Base-by-base conservation (phyloP, 2,888 invertebrate species). In the Leucoma salicis region DNA sequence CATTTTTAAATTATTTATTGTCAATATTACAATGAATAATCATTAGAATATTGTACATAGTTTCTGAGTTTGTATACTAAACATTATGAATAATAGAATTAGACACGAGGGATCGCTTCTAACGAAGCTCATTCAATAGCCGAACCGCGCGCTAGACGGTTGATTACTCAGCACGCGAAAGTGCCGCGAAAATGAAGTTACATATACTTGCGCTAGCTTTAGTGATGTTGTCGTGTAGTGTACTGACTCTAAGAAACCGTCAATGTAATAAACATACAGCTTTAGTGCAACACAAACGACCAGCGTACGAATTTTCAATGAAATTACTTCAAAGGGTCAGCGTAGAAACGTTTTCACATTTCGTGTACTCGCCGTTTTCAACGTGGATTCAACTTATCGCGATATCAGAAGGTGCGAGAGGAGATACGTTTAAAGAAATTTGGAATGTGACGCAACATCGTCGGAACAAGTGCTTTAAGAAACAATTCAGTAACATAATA, bases 301-400 rank as follows among this genome's bases (percentile, higher is more conserved):
- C 81, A 0, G 70, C 70, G 0, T 82, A 80, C 45, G 69, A 78
- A 1, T 86, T 84, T 36, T 78, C 86, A 4, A 49, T 74, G 5
- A 57, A 53, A 16, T 57, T 84, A 25, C 44, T 84, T n/a, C 75
- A 78, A 21, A 67, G 77, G 39, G 77, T 82, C 0, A 49, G 71
- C 0, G 59, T 72, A 24, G 69, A 75, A 6, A 74, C 66, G 0
- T 59, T 66, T 2, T 66, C 63, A 0, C 83, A 86, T 51, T 86
- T 83, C 36, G 77, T 81, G 0, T 83, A 69, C 41, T 82, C 86
- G 0, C 86, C 86, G 0, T 39, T 84, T 1, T 70, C 78, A 0
- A 74, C 78, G 2, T 86, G 83, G 81, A 41, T 82, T 25, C 84
- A 86, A 40, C 49, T 86, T 0, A 46, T 69, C 4, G 70, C 78